Percentiles rank a stretch among this genome's conserved stretches.
phyloP scores from a whole-genome alignment of 2,113 vertebrate genomes.

The Xenopus borealis region DNA sequence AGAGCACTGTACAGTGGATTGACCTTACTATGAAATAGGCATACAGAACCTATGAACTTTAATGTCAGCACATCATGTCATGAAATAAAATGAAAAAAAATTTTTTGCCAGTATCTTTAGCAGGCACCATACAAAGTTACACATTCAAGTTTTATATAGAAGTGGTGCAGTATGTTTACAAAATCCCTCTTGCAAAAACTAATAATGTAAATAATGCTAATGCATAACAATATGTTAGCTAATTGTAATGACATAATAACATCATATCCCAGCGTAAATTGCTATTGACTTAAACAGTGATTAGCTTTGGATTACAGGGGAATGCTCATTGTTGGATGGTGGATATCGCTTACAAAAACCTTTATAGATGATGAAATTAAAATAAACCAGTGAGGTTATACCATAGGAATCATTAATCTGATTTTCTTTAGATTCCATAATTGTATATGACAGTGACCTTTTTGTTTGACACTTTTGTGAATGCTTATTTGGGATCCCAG shows the following conservation, averaged over 20 bases:
- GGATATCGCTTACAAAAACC: not conserved
- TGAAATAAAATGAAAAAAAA: constrained; percentile 18
- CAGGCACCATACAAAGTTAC: no score
- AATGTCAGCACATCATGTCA: constrained; percentile 44
- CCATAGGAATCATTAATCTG: not conserved
- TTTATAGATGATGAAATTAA: not conserved
- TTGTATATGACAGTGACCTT: not conserved
- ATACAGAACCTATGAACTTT: constrained; percentile 42
- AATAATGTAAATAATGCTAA: not conserved
- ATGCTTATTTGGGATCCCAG: not conserved
- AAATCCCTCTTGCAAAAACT: not conserved
- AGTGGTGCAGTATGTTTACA: not conserved
- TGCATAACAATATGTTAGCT: not conserved
- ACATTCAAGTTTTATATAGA: no score
- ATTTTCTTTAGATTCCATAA: not conserved
- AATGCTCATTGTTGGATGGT: not conserved
- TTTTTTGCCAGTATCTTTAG: no score
- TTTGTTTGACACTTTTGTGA: not conserved
- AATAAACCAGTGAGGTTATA: not conserved
- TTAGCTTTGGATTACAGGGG: not conserved
- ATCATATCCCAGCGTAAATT: not conserved
- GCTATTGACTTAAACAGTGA: not conserved
- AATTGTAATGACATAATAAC: not conserved
- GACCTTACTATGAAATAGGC: constrained; percentile 39
- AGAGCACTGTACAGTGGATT: constrained; percentile 33